Percentiles rank a stretch among this genome's conserved stretches.
These are phyloP conservation scores for Hemaris fuciformis DNA, from an alignment of 2,888 invertebrate species.

Conservation along the genomic window DNA sequence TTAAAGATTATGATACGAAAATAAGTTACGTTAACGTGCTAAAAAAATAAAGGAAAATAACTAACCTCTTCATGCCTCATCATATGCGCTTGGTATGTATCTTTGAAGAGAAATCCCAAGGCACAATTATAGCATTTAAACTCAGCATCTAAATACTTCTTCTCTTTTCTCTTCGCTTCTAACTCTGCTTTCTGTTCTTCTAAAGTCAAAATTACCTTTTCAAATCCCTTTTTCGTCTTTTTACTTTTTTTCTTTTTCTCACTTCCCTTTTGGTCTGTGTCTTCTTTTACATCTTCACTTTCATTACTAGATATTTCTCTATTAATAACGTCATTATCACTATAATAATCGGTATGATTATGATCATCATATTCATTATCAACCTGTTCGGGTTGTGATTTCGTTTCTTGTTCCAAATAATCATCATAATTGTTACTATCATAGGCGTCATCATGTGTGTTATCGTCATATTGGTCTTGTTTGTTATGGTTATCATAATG, in stretches of 20 bases:
- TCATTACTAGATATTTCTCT: conserved; percentile 17
- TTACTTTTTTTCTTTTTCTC: conserved; percentile 14
- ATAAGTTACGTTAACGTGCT: not conserved
- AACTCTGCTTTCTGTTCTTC: conserved; percentile 67
- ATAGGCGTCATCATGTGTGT: not conserved
- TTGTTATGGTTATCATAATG: conserved; percentile 18
- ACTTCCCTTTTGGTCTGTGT: conserved; percentile 17
- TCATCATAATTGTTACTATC: conserved; percentile 12
- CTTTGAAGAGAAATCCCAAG: conserved; percentile 64
- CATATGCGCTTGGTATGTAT: conserved; percentile 72
- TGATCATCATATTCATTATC: not conserved
- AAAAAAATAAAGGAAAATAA: not conserved
- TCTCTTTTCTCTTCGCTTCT: conserved; percentile 56
- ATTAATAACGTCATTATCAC: not conserved
- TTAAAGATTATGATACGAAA: no score
- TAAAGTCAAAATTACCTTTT: conserved; percentile 49
- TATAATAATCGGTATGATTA: not conserved
- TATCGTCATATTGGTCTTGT: conserved; percentile 4
- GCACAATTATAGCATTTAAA: conserved; percentile 71
- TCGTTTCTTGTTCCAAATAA: conserved; percentile 1
- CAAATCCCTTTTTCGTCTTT: conserved; percentile 38
- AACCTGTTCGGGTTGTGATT: not conserved
- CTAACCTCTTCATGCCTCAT: conserved; percentile 75
- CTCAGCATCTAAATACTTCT: conserved; percentile 64
- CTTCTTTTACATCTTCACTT: conserved; percentile 16